Evolutionary conservation across 2,888 invertebrate genomes (phyloP), one percentile per base, ranked within the genome.

Genomic region (Lacanobia wlatinum): DNA sequence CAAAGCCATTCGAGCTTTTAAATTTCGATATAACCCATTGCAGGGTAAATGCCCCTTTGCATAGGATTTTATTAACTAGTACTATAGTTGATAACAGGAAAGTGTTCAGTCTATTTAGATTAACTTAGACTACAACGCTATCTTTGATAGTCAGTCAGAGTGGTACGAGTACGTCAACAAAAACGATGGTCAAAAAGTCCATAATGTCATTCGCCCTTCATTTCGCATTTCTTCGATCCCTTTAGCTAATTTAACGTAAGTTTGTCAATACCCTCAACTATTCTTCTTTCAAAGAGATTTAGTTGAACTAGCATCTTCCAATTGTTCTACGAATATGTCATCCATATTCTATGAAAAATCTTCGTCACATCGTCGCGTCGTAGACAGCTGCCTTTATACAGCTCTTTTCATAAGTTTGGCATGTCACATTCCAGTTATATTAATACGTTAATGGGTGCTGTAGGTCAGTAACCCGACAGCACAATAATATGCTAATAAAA

Each of bases 391-490:
- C n/a, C 50, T 50, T 1, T 21, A 21, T 21, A 50, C n/a, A 50
- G 4, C n/a, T 38, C 34, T 28, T n/a, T 52, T 34, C 9, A 60
- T 53, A 18, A 38, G 12, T 10, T n/a, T 43, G 2, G 10, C 23
- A 21, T 64, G 46, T 28, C 16, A 12, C 10, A 28, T 55, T 38
- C n/a, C 18, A 64, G 21, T 38, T 40, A 48, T 12, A 46, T 18
- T 38, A 50, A 50, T 28, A 21, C 14, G 1, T 21, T 59, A 55
- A 55, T 72, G 8, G 14, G 6, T 34, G 28, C 7, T 40, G 16
- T 21, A 18, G 18, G 21, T 48, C 76, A 76, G 46, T 40, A 6
- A 76, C 65, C 66, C 12, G 8, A 3, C 46, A 28, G 46, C 23
- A 7, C 23, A 23, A 60, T 62, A 34, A 18, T 10, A 63, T 74